phyloP scores from a whole-genome alignment of 2,888 invertebrate species.

The Folsomia manolachei region DNA sequence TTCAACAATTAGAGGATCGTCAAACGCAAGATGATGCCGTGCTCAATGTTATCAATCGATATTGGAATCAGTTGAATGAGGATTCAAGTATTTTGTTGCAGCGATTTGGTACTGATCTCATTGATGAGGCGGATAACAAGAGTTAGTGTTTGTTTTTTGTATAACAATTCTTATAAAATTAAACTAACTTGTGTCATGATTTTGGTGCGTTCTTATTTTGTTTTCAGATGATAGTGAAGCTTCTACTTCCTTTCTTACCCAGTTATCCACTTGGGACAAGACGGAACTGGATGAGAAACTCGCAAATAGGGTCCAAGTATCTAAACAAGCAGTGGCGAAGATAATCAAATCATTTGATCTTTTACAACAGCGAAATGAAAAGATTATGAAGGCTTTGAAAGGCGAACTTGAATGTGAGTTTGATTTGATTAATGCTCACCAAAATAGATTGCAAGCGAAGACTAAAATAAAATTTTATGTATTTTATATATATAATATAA shows the following conservation, averaged over 20 bases:
- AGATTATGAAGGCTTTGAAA: slow-evolving; percentile 83
- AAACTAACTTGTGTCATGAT: too few relatives aligned
- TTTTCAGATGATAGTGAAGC: slow-evolving; percentile 87
- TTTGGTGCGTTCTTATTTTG: too few relatives aligned
- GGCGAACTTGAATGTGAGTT: slow-evolving; percentile 68
- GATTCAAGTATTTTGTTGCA: slow-evolving; percentile 91
- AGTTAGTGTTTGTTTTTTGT: too few relatives aligned
- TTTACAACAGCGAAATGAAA: slow-evolving; percentile 91
- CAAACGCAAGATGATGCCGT: slow-evolving; percentile 98
- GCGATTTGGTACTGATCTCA: slow-evolving; percentile 80
- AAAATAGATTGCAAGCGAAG: too few relatives aligned
- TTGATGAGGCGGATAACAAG: slow-evolving; percentile 92
- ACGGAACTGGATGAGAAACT: slow-evolving; percentile 94
- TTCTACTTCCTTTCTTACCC: slow-evolving; percentile 91
- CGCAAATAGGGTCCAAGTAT: slow-evolving; percentile 88
- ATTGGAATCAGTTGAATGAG: slow-evolving; percentile 96
- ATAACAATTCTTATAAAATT: too few relatives aligned
- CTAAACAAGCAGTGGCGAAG: slow-evolving; percentile 93
- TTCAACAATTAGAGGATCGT: slow-evolving; percentile 89
- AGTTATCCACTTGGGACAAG: slow-evolving; percentile 95
- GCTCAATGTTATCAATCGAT: slow-evolving; percentile 92
- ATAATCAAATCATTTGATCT: slow-evolving; percentile 95
- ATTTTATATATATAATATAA: too few relatives aligned
- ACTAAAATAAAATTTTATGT: too few relatives aligned
- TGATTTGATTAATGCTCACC: neutral